These are phyloP conservation scores for Nomia melanderi DNA, from an alignment of 1,140 invertebrate species.

Conservation along the genomic window DNA sequence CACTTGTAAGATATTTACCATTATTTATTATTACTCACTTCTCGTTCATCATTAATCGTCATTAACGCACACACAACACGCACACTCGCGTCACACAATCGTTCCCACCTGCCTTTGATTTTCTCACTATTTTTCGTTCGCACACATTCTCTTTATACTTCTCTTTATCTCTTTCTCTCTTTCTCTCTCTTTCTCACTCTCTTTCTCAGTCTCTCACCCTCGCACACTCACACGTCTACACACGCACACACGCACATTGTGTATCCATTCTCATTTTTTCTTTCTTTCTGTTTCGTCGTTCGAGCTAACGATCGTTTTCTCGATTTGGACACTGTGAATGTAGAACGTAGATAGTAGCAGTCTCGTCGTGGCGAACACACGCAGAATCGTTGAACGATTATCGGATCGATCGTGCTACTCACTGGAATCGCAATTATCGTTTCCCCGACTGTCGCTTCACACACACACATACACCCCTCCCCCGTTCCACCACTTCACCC, in stretches of 20 bases:
- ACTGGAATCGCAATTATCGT: slow-evolving; percentile 47
- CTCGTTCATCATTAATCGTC: slow-evolving; percentile 52
- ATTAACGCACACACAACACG: slow-evolving; percentile 33
- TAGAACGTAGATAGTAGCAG: slow-evolving; percentile 52
- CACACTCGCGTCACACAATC: background rate
- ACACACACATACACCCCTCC: too few species aligned
- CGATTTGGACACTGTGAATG: slow-evolving; percentile 46
- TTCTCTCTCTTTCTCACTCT: too few species aligned
- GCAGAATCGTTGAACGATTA: slow-evolving; percentile 1
- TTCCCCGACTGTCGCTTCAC: background rate
- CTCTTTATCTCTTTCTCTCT: too few species aligned
- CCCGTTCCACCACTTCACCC: too few species aligned
- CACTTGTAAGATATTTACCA: slow-evolving; percentile 85
- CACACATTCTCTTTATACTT: too few species aligned
- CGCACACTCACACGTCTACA: background rate
- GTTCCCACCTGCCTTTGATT: slow-evolving; percentile 29
- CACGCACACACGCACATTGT: too few species aligned
- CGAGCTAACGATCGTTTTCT: slow-evolving; percentile 44
- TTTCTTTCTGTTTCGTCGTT: slow-evolving; percentile 24
- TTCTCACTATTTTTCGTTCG: slow-evolving; percentile 21
- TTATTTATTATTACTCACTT: slow-evolving; percentile 78
- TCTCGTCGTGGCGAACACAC: slow-evolving; percentile 18
- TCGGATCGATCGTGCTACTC: slow-evolving; percentile 40
- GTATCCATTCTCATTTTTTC: background rate
- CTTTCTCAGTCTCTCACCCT: too few species aligned